A percentile compares a stretch with the other conserved stretches of the same genome.
Evolutionary conservation across 1,140 invertebrate species (phyloP).

Genomic region (Drosophila lowei): DNA sequence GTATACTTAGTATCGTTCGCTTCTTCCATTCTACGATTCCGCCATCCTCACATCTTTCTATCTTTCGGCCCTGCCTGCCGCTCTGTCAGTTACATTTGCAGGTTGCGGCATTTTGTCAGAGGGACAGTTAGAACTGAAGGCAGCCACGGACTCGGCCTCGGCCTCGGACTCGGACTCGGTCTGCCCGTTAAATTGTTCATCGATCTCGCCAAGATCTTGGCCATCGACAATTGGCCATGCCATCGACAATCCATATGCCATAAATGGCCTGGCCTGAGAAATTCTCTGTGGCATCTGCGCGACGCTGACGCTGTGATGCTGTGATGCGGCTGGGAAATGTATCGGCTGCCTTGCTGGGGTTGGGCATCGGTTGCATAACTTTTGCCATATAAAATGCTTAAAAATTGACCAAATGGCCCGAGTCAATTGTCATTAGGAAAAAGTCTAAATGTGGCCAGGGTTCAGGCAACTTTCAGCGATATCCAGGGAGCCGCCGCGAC

Average conservation of each 20-base stretch:
- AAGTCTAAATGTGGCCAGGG: background rate
- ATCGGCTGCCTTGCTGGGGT: slow-evolving; percentile 51
- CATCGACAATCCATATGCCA: slow-evolving; percentile 67
- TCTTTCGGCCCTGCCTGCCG: slow-evolving; percentile 22
- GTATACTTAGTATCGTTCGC: slow-evolving; percentile 46
- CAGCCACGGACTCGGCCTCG: slow-evolving; percentile 13
- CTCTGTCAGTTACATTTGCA: slow-evolving; percentile 76
- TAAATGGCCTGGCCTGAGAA: slow-evolving; percentile 74
- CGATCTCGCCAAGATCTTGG: slow-evolving; percentile 50
- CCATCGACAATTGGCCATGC: slow-evolving; percentile 43
- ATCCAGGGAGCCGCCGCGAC: background rate
- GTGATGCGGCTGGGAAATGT: slow-evolving; percentile 62
- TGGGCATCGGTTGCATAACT: slow-evolving; percentile 41
- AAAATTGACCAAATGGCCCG: slow-evolving; percentile 34
- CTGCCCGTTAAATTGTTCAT: slow-evolving; percentile 56
- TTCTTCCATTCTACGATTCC: background rate
- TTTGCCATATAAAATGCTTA: slow-evolving; percentile 40
- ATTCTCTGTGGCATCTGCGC: slow-evolving; percentile 56
- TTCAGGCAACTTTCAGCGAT: slow-evolving; percentile 35
- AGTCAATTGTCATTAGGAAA: slow-evolving; percentile 16
- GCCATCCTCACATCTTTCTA: background rate
- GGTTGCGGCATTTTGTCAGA: slow-evolving; percentile 80
- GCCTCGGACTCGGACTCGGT: background rate
- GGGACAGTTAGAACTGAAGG: slow-evolving; percentile 78
- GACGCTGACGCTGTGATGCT: slow-evolving; percentile 6